These are phyloP conservation scores for Leuciscus idus DNA, from an alignment of 2,113 vertebrate species.

Conservation along the genomic window DNA sequence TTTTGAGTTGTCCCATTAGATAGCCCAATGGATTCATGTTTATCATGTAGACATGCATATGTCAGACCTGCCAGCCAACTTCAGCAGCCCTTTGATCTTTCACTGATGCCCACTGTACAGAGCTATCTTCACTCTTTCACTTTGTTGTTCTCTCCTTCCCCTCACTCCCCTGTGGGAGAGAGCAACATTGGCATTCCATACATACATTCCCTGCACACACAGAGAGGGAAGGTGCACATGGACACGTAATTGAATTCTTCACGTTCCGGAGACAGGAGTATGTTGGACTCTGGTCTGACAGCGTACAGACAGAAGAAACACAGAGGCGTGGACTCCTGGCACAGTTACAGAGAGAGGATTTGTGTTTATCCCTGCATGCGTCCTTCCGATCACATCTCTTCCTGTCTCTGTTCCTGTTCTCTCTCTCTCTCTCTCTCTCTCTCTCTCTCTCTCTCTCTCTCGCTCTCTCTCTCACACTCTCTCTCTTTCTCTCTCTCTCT, in stretches of 20 bases:
- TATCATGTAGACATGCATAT: conserved; percentile 8
- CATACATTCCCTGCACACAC: background rate
- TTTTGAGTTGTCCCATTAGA: background rate
- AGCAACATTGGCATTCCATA: background rate
- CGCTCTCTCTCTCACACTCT: no score
- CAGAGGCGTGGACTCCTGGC: conserved; percentile 11
- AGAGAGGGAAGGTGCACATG: conserved; percentile 5
- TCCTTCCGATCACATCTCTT: conserved; percentile 7
- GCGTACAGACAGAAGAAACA: background rate
- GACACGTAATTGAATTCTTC: conserved; percentile 17
- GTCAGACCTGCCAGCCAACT: background rate
- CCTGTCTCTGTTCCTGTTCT: background rate
- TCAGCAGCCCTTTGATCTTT: background rate
- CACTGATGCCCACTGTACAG: background rate
- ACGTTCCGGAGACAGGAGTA: background rate
- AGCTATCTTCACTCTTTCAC: background rate
- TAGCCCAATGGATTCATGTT: background rate
- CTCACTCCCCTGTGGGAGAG: background rate
- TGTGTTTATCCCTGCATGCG: conserved; percentile 18
- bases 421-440: background rate
- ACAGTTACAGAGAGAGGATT: conserved; percentile 14
- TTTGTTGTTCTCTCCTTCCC: background rate
- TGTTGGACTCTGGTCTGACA: conserved; percentile 18
- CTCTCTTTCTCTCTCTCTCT: no score
- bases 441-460: background rate